A percentile compares a stretch with the other conserved stretches of the same genome.
Evolutionary conservation across 2,888 invertebrate genomes (phyloP).

Genomic region (Abrostola triplasia): DNA sequence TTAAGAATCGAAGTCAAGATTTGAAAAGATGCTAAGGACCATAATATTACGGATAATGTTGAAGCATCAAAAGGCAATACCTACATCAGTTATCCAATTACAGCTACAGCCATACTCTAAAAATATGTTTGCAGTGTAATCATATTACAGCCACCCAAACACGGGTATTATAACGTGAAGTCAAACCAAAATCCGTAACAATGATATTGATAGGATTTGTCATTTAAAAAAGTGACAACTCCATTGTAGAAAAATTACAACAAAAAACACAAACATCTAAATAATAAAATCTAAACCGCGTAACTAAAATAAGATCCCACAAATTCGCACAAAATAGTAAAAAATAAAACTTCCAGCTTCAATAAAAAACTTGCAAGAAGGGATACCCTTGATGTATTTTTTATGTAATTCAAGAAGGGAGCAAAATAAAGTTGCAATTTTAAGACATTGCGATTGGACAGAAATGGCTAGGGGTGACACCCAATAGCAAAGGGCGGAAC

Average conservation of each 20-base stretch:
- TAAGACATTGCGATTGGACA: constrained; percentile 73
- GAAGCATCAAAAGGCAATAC: no score
- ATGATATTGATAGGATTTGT: constrained; percentile 46
- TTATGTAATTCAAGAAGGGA: constrained; percentile 72
- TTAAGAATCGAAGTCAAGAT: no score
- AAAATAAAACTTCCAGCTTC: constrained; percentile 56
- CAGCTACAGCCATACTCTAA: not conserved
- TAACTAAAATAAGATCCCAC: constrained; percentile 50
- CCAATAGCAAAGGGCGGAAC: constrained; percentile 66
- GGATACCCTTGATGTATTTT: constrained; percentile 73
- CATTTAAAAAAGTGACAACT: constrained; percentile 33
- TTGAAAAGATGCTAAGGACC: no score
- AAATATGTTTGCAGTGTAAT: constrained; percentile 10
- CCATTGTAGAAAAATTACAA: constrained; percentile 19
- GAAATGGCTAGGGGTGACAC: constrained; percentile 71
- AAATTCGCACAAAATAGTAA: constrained; percentile 55
- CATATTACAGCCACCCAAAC: constrained; percentile 29
- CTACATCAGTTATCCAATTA: not conserved
- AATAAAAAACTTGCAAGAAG: constrained; percentile 56
- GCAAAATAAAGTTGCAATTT: constrained; percentile 74
- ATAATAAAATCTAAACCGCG: constrained; percentile 36
- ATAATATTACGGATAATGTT: no score
- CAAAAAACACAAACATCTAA: constrained; percentile 26
- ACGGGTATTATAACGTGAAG: constrained; percentile 26
- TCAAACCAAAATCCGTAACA: constrained; percentile 35